Conservation (phyloP, 2,888 invertebrate genomes). For the Tolmerus cingulatus region DNA sequence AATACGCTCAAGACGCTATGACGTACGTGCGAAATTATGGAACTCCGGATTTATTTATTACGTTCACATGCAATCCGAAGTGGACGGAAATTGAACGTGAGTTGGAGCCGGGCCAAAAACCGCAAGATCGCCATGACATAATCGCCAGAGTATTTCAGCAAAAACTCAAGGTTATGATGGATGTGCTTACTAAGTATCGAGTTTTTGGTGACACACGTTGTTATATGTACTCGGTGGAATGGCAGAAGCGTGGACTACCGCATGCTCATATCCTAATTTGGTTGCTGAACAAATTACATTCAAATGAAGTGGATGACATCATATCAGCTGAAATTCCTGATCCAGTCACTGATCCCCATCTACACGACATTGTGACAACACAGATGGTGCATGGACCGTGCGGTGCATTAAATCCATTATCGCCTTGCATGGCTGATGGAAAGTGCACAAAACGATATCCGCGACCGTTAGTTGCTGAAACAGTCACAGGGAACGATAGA, state of each 20-base stretch:
- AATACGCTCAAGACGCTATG: too few species aligned
- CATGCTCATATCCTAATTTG: conserved; percentile 56
- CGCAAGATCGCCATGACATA: not conserved
- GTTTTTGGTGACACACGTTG: conserved; percentile 48
- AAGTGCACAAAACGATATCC: conserved; percentile 58
- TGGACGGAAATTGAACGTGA: not conserved
- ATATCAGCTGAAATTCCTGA: conserved; percentile 53
- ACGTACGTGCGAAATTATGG: too few species aligned
- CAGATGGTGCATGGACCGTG: conserved; percentile 60
- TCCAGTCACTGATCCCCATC: conserved; percentile 45
- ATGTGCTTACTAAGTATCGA: conserved; percentile 6
- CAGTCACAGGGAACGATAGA: conserved; percentile 56
- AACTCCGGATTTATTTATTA: not conserved
- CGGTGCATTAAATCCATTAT: conserved; percentile 51
- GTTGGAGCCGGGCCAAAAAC: not conserved
- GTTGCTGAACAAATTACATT: conserved; percentile 53
- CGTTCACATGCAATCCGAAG: not conserved
- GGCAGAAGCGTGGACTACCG: conserved; percentile 57
- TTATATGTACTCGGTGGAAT: conserved; percentile 53
- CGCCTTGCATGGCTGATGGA: conserved; percentile 56
- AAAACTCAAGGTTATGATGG: conserved; percentile 18
- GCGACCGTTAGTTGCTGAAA: conserved; percentile 51
- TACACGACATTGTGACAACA: conserved; percentile 52
- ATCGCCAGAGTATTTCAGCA: conserved; percentile 6
- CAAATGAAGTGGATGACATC: conserved; percentile 54